A percentile compares a stretch with the other conserved stretches of the same genome.
Evolutionary conservation across 2,888 invertebrate genomes (phyloP).

Genomic region (Drosophila nigritarsus): DNA sequence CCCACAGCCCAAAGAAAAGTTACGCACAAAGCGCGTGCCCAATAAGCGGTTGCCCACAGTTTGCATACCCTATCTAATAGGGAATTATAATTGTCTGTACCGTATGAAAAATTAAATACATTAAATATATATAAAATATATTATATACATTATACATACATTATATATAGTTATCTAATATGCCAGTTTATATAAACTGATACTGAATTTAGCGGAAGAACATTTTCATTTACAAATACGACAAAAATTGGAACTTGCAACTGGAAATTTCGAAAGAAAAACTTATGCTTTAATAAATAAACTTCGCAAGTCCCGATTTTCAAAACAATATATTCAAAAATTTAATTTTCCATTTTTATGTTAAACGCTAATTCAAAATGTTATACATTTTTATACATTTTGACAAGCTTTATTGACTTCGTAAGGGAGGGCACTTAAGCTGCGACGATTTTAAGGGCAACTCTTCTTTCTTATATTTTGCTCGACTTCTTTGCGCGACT

Average conservation of each 20-base stretch:
- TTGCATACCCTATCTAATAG: slow-evolving; percentile 9
- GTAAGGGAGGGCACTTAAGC: slow-evolving; percentile 9
- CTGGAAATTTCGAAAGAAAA: neutral
- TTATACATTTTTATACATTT: neutral
- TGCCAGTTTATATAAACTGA: neutral
- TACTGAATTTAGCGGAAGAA: neutral
- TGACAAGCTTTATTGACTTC: neutral
- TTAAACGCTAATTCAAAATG: neutral
- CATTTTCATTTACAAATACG: neutral
- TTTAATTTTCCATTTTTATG: neutral
- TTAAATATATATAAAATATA: neutral
- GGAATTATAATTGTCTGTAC: neutral
- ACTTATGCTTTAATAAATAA: neutral
- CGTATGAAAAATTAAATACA: neutral
- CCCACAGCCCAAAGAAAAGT: slow-evolving; percentile 9
- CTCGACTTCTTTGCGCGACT: slow-evolving; percentile 16
- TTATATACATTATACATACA: neutral
- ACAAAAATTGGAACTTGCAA: neutral
- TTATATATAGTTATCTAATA: neutral
- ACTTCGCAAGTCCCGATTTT: neutral
- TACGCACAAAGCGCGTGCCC: slow-evolving; percentile 51
- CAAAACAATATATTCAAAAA: neutral
- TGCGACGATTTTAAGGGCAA: neutral
- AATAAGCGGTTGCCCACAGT: slow-evolving; percentile 35
- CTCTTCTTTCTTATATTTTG: neutral